phyloP scores from a whole-genome alignment of 1,140 invertebrate genomes.

The Himalopsyche phryganea region DNA sequence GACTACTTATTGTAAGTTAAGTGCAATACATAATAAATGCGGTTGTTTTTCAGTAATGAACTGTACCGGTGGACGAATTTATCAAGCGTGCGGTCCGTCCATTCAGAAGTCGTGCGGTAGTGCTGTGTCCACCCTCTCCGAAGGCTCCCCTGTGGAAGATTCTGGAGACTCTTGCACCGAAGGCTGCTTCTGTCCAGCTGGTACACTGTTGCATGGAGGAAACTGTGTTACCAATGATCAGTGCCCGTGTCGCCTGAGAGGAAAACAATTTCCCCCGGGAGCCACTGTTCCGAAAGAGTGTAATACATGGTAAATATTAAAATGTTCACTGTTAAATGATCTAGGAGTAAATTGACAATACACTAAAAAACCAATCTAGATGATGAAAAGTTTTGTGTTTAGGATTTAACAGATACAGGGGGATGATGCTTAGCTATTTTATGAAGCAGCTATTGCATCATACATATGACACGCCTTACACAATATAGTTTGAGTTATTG shows the following conservation, averaged over 20 bases:
- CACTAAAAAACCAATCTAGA: too few relatives aligned
- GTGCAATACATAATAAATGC: too few relatives aligned
- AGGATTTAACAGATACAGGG: too few relatives aligned
- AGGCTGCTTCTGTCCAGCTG: conserved; percentile 81
- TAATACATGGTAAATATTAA: conserved; percentile 69
- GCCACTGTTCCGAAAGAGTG: conserved; percentile 72
- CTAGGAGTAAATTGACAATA: too few relatives aligned
- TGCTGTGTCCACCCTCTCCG: conserved; percentile 42
- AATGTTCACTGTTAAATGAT: too few relatives aligned
- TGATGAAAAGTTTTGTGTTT: too few relatives aligned
- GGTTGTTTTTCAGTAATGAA: conserved; percentile 58
- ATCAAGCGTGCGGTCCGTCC: conserved; percentile 64
- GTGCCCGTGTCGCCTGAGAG: conserved; percentile 77
- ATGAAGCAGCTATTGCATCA: too few relatives aligned
- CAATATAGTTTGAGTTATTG: too few relatives aligned
- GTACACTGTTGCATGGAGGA: conserved; percentile 66
- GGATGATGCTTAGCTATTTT: too few relatives aligned
- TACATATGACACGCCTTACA: too few relatives aligned
- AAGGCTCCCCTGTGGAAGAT: conserved; percentile 35
- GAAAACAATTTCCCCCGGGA: conserved; percentile 72
- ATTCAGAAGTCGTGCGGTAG: conserved; percentile 56
- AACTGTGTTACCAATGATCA: conserved; percentile 67
- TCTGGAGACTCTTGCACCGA: conserved; percentile 64
- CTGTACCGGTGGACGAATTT: conserved; percentile 66
- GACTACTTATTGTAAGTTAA: too few relatives aligned